phyloP scores from a whole-genome alignment of 2,113 vertebrate genomes.

The Forbesichthys papilliferus region DNA sequence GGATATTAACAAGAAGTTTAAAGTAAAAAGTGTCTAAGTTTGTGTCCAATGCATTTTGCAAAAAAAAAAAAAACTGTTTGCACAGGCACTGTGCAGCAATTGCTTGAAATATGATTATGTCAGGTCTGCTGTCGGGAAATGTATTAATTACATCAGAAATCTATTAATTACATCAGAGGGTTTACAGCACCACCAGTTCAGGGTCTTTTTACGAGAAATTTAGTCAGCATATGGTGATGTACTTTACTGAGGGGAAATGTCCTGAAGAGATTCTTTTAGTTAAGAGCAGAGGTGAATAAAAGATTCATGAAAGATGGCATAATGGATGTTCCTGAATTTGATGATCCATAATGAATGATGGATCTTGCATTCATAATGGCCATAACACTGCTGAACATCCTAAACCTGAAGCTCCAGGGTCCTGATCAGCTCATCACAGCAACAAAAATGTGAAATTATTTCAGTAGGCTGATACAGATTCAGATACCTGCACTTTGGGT shows the following conservation, averaged over 20 bases:
- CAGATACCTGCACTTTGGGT: constrained; percentile 7
- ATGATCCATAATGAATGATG: constrained; percentile 16
- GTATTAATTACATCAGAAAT: neutral
- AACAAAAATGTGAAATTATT: constrained; percentile 25
- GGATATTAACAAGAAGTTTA: constrained; percentile 21
- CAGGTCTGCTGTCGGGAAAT: constrained; percentile 28
- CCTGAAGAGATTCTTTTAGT: constrained; percentile 28
- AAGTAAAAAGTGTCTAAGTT: constrained; percentile 22
- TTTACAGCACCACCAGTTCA: neutral
- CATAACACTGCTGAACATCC: constrained; percentile 24
- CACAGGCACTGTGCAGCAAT: constrained; percentile 17
- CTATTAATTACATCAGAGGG: constrained; percentile 5
- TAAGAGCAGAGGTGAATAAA: constrained; percentile 25
- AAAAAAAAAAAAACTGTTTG: neutral
- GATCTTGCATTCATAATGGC: constrained; percentile 19
- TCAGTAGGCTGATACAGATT: constrained; percentile 3
- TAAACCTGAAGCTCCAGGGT: constrained; percentile 20
- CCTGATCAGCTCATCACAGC: constrained; percentile 23
- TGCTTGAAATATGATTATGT: constrained; percentile 23
- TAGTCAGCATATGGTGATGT: constrained; percentile 11
- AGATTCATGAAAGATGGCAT: constrained; percentile 21
- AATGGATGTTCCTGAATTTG: constrained; percentile 16
- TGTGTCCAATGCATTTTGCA: constrained; percentile 7
- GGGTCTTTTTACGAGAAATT: constrained; percentile 3
- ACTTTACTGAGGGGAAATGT: constrained; percentile 31